Evolutionary conservation across 2,797 vertebrate species (phyloP), one percentile per base, ranked within the genome.

Genomic region (Linurgus olivaceus): DNA sequence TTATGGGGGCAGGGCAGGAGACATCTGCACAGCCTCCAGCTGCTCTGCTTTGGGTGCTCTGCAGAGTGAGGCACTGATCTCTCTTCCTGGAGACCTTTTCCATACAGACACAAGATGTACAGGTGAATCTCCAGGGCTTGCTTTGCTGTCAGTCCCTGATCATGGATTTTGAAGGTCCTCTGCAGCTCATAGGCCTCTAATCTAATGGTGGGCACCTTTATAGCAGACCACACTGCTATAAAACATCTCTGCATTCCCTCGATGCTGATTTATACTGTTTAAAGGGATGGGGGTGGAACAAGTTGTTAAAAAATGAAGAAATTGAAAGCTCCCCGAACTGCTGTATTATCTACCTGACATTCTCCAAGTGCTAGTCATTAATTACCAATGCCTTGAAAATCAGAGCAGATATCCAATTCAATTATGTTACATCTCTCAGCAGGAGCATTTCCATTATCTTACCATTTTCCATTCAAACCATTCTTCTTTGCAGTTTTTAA

Each of bases 311-410:
- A 82, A 55, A 92, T 59, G 23, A 93, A 93, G 67, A 94, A 94
- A 93, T 75, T 95, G 72, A 95, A 96, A 96, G 70, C 94, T 92
- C 47, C 62, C 44, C 38, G 73, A 77, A 86, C 61, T 96, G 51
- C 78, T 80, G 14, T 93, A 44, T 97, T 94, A 94, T 50, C 87
- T 86, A 91, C 67, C 86, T 92, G 74, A 85, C 33, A 58, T 91
- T 95, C 78, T 93, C 47, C 54, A 89, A 94, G 91, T 93, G 81
- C 47, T 90, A 58, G 45, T 93, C 68, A 86, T 84, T 95, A 94
- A 90, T 96, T 94, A 94, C 84, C 90, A 88, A 85, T 83, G 66
- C 90, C 74, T 86, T 74, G 62, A 72, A 72, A 95, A 88, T 96
- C 63, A 73, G 35, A 90, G 72, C 26, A 87, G 77, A 77, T 96